Base-by-base conservation (phyloP, 1,140 invertebrate genomes). In the Drosophila nebulosa region DNA sequence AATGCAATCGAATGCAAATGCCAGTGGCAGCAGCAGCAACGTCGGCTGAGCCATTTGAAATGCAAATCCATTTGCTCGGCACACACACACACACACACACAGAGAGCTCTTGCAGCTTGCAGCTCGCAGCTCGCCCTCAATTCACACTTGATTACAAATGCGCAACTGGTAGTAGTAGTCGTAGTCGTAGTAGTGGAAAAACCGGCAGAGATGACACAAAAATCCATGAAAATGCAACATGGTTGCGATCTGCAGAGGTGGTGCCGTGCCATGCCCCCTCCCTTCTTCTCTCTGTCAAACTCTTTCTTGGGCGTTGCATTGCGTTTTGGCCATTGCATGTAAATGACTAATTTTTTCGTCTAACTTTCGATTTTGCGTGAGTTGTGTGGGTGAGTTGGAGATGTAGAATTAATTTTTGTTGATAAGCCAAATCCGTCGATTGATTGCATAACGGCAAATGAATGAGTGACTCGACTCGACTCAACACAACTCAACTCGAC, bases 141-240 rank as follows among this genome's bases (percentile, higher is more conserved):
- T 90, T 88, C 81, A 88, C 88, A 88, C 88, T 90, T 88, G 88
- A 84, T 88, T 86, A 76, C 71, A 66, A 88, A 88, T 86, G 71
- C 81, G 71, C 39, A 36, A 36, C 12, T 36, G 12, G 35, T n/a
- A n/a, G n/a, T 36, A 36, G n/a, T 36, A 36, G 35, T 14, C n/a
- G 35, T 36, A 36, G 35, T 36, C n/a, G 30, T 39, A 60, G 35
- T 61, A 57, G 52, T 68, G 65, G 62, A 77, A 84, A 85, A 89
- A 78, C 84, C 76, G 79, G 78, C 83, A 83, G 83, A 88, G 83
- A 88, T 88, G 83, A 88, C 83, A 88, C 83, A 81, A 88, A 81
- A 81, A 86, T 86, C 65, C 64, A 56, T 63, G 39, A 46, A 46
- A 16, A 42, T 32, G 52, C 52, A 55, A 55, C 32, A 52, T 75